These are phyloP conservation scores for Chaitophorus viminalis DNA, from an alignment of 2,888 invertebrate species.

Conservation along the genomic window DNA sequence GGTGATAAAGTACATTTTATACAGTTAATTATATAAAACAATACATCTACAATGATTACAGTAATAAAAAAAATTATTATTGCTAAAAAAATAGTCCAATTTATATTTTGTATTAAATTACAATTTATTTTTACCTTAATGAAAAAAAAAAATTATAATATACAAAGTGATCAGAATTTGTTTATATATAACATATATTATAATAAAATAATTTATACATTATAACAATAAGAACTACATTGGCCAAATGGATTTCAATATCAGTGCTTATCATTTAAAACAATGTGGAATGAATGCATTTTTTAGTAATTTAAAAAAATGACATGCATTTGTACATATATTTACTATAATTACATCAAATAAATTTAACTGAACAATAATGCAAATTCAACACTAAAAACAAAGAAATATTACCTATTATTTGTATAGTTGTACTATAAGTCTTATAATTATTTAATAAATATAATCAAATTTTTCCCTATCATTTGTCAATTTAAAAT, in stretches of 20 bases:
- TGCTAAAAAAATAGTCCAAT: constrained; percentile 59
- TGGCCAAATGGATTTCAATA: constrained; percentile 31
- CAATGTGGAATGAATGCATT: constrained; percentile 26
- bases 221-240: constrained; percentile 40
- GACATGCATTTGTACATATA: constrained; percentile 1
- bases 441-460: constrained; percentile 21
- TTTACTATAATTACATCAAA: constrained; percentile 22
- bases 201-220: constrained; percentile 44
- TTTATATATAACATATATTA: constrained; percentile 2
- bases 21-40: constrained; percentile 55
- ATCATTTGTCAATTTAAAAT: not conserved
- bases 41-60: constrained; percentile 50
- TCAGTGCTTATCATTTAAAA: constrained; percentile 43
- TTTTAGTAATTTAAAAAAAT: constrained; percentile 7
- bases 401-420: constrained; percentile 21
- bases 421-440: constrained; percentile 38
- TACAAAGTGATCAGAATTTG: not conserved
- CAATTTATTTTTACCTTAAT: constrained; percentile 30
- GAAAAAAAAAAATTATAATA: constrained; percentile 31
- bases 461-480: constrained; percentile 13
- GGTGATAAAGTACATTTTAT: constrained; percentile 53
- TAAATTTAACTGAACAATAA: constrained; percentile 18
- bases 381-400: not conserved
- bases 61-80: constrained; percentile 49
- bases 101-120: constrained; percentile 50